Conservation (phyloP, 2,888 invertebrate genomes). For the Ochlodes sylvanus region DNA sequence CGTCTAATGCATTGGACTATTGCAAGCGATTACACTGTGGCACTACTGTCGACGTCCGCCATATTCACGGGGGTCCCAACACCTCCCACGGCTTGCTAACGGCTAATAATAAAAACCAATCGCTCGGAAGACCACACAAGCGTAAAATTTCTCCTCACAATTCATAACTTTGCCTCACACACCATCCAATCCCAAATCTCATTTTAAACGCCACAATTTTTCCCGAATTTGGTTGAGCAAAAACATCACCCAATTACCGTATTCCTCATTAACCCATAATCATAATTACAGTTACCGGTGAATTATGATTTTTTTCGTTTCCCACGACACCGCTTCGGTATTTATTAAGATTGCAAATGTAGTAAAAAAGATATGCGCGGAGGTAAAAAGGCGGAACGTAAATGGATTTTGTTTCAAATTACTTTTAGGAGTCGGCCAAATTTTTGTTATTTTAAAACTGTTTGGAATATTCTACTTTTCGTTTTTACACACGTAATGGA, state of each 20-base stretch:
- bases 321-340: conserved; percentile 13
- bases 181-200: background rate
- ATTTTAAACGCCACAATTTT: background rate
- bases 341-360: background rate
- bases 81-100: conserved; percentile 35
- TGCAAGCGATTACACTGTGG: background rate
- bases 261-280: conserved; percentile 29
- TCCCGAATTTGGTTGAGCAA: background rate
- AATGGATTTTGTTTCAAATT: conserved; percentile 9
- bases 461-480: background rate
- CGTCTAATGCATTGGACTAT: background rate
- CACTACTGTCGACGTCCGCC: background rate
- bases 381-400: conserved; percentile 12
- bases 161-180: conserved; percentile 1
- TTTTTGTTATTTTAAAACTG: background rate
- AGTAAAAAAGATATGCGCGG: background rate
- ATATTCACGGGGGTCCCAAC: conserved; percentile 35
- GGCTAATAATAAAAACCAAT: conserved; percentile 43
- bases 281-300: conserved; percentile 25
- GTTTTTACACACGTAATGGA: too few relatives aligned
- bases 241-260: conserved; percentile 11
- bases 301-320: conserved; percentile 3
- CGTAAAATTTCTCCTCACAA: conserved; percentile 4
- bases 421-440: background rate
- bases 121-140: conserved; percentile 42